Percentiles rank a stretch among this genome's conserved stretches.
These are phyloP conservation scores for Naja naja DNA, from an alignment of 2,113 vertebrate genomes.

Conservation along the genomic window DNA sequence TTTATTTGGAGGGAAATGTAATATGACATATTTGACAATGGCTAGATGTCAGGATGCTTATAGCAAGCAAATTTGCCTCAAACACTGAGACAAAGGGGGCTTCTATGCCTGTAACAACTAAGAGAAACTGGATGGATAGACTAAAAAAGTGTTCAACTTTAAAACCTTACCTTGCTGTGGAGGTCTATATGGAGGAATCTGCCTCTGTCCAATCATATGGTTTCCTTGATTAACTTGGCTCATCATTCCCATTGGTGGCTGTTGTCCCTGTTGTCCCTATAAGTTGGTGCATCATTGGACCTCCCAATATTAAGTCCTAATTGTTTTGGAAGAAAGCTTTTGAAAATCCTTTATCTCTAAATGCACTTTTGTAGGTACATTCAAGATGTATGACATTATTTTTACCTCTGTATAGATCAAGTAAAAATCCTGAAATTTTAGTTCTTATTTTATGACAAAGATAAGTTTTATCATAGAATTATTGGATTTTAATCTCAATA, in stretches of 20 bases:
- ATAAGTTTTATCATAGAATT: not conserved
- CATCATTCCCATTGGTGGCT: conserved; percentile 97
- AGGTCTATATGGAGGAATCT: conserved; percentile 96
- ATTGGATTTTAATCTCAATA: not conserved
- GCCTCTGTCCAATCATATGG: conserved; percentile 96
- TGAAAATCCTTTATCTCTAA: too few relatives aligned
- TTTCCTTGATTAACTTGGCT: conserved; percentile 93
- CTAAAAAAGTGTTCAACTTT: not conserved
- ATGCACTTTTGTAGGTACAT: not conserved
- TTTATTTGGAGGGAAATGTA: conserved; percentile 27
- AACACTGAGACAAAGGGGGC: not conserved
- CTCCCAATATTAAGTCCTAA: too few relatives aligned
- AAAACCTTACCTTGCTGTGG: conserved; percentile 91
- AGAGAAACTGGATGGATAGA: not conserved
- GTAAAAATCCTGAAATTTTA: not conserved
- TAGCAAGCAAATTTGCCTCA: not conserved
- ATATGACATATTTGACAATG: not conserved
- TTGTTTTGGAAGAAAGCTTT: too few relatives aligned
- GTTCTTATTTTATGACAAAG: not conserved
- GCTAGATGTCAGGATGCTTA: not conserved
- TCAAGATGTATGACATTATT: not conserved
- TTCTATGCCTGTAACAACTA: not conserved
- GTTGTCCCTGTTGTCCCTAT: conserved; percentile 93
- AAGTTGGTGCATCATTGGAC: conserved; percentile 98
- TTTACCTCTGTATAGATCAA: not conserved